Base-by-base conservation (phyloP, 1,140 invertebrate genomes). In the Neodiprion lecontei region DNA sequence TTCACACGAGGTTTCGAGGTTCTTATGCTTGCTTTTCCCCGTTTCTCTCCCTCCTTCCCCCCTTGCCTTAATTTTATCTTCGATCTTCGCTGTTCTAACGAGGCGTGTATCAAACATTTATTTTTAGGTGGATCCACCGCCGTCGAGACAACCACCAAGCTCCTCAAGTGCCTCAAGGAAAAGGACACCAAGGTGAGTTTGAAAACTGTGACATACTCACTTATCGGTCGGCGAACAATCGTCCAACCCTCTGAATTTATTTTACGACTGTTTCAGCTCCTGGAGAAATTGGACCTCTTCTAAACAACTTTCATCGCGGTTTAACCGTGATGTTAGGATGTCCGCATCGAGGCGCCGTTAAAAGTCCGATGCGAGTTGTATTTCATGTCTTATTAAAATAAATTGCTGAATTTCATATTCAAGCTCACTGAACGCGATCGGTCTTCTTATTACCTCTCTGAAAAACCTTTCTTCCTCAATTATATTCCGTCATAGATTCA, bases 261-360 rank as follows among this genome's bases (percentile, higher is more conserved):
- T 61, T 61, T 17, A 61, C 28, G 28, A 40, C n/a, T 61, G 53
- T 61, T 61, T 61, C 53, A 61, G 53, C 53, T 61, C n/a, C n/a
- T 61, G 53, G 53, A 61, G 53, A 61, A 61, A 61, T 61, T 61
- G 53, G 53, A 61, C 53, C 11, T 61, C 53, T 61, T 61, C 53
- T 61, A 61, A 61, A 9, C 53, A 61, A 40, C 28, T 40, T 40
- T 40, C 28, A 40, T 40, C 28, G 53, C 53, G 11, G 11, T 17
- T 61, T 61, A 61, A 61, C 11, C 53, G 53, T 12, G 11, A 5
- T 17, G n/a, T 5, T 5, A 40, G 28, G 28, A 40, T 40, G 28
- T 40, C 11, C 53, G 53, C 53, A 61, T 61, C 53, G n/a, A 61
- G 28, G 53, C 53, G 9, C n/a, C 53, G 53, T 14, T 61, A 61